Conservation (phyloP, 1,140 invertebrate species). For the Artemia franciscana region DNA sequence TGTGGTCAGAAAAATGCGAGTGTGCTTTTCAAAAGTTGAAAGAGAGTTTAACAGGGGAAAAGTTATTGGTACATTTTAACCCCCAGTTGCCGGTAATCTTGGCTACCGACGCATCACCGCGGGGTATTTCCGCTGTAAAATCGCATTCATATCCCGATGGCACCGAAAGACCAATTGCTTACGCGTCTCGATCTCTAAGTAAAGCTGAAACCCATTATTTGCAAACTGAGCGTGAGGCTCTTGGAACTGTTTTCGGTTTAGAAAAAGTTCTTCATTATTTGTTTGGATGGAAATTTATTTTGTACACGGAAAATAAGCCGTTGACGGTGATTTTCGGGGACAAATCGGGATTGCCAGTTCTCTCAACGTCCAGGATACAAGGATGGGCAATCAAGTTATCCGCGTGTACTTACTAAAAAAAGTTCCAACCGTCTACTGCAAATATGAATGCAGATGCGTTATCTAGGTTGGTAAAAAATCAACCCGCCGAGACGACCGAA, state of each 20-base stretch:
- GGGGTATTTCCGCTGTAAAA: conserved; percentile 23
- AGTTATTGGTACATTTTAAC: conserved; percentile 19
- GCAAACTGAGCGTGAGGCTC: conserved; percentile 20
- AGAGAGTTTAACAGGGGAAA: background rate
- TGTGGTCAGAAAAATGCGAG: conserved; percentile 8
- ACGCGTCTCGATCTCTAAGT: conserved; percentile 3
- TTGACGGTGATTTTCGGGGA: conserved; percentile 22
- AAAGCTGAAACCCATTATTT: conserved; percentile 16
- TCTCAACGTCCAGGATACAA: conserved; percentile 18
- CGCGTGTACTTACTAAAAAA: conserved; percentile 19
- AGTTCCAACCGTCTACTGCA: conserved; percentile 15
- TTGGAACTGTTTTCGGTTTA: conserved; percentile 19
- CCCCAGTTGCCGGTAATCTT: conserved; percentile 25
- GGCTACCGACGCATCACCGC: conserved; percentile 19
- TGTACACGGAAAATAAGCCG: conserved; percentile 26
- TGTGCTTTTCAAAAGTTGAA: conserved; percentile 10
- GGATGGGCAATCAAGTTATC: conserved; percentile 19
- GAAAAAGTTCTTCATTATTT: conserved; percentile 19
- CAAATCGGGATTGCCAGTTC: conserved; percentile 15
- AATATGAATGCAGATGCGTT: conserved; percentile 16
- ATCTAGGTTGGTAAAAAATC: conserved; percentile 10
- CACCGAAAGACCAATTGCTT: background rate
- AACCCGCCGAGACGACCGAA: background rate
- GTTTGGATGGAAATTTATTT: conserved; percentile 20
- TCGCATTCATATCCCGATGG: conserved; percentile 17